phyloP scores from a whole-genome alignment of 2,888 invertebrate species.

The Zonitis immaculata region DNA sequence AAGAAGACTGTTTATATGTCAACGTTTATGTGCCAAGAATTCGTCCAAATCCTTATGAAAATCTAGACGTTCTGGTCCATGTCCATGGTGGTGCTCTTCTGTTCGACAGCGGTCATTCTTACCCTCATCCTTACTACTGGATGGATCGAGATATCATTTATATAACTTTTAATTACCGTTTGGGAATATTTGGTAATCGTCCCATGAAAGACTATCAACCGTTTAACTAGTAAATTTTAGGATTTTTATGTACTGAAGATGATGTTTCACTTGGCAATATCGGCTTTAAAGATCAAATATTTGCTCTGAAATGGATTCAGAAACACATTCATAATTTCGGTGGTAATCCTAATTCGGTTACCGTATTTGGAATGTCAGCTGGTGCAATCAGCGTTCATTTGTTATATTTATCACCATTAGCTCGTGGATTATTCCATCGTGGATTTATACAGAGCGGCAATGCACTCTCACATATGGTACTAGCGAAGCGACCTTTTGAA shows the following conservation, averaged over 20 bases:
- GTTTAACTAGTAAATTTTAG: slow-evolving; percentile 42
- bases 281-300: slow-evolving; percentile 65
- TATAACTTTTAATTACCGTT: slow-evolving; percentile 61
- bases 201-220: no score
- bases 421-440: slow-evolving; percentile 40
- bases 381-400: slow-evolving; percentile 68
- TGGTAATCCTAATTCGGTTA: slow-evolving; percentile 61
- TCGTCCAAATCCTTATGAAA: slow-evolving; percentile 9
- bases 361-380: slow-evolving; percentile 62
- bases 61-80: slow-evolving; percentile 56
- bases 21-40: slow-evolving; percentile 56
- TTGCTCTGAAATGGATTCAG: slow-evolving; percentile 63
- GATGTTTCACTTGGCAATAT: slow-evolving; percentile 60
- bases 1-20: slow-evolving; percentile 60
- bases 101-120: slow-evolving; percentile 55
- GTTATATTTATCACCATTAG: slow-evolving; percentile 60
- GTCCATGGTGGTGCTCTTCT: slow-evolving; percentile 63
- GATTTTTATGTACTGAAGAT: slow-evolving; percentile 68
- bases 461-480: slow-evolving; percentile 33
- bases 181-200: slow-evolving; percentile 59
- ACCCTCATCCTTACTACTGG: slow-evolving; percentile 51
- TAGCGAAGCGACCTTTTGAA: slow-evolving; percentile 27
- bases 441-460: slow-evolving; percentile 42
- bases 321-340: slow-evolving; percentile 62
- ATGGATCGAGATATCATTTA: slow-evolving; percentile 60